Percentiles rank a stretch among this genome's conserved stretches.
Evolutionary conservation across 2,113 vertebrate species (phyloP).

Genomic region (Psophia crepitans): DNA sequence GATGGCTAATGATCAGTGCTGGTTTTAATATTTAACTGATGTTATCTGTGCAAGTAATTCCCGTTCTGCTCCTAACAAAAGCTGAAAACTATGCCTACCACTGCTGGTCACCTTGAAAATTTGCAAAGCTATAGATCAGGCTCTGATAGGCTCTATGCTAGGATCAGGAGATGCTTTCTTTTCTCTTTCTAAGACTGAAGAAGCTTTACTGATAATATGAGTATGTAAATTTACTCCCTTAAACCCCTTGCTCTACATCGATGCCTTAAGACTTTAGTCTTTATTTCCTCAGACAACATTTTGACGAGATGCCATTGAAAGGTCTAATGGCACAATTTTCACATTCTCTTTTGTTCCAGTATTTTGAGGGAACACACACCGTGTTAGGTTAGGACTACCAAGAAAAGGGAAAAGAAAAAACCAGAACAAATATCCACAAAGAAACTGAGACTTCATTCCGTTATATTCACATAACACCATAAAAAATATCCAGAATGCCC

Average conservation of each 20-base stretch:
- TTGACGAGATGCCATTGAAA: background rate
- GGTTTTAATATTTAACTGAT: background rate
- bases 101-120: background rate
- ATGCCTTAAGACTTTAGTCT: background rate
- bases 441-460: background rate
- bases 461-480: background rate
- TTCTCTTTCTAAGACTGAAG: background rate
- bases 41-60: background rate
- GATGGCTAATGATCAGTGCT: background rate
- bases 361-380: background rate
- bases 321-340: background rate
- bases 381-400: background rate
- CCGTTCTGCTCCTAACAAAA: background rate
- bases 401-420: background rate
- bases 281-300: background rate
- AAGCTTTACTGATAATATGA: background rate
- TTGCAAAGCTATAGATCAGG: background rate
- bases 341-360: background rate
- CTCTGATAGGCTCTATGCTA: background rate
- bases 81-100: background rate
- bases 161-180: background rate
- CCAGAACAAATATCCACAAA: background rate
- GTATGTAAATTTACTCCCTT: background rate
- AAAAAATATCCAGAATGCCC: background rate
- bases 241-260: accelerated